phyloP scores from a whole-genome alignment of 2,113 vertebrate species.

The Lamprologus speciosus region DNA sequence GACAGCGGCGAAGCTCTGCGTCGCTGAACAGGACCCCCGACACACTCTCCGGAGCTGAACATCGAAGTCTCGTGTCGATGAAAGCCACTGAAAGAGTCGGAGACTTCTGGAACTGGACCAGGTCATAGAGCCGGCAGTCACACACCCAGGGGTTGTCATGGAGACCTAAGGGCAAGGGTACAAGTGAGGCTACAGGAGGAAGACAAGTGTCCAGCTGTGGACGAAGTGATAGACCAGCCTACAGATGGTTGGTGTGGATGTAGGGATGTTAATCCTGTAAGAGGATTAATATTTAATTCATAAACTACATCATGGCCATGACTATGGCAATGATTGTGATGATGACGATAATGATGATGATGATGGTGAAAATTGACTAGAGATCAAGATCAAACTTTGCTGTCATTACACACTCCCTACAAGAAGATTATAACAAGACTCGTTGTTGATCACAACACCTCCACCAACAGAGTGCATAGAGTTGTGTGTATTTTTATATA shows the following conservation, averaged over 20 bases:
- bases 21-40: constrained; percentile 85
- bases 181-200: constrained; percentile 9
- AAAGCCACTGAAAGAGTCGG: constrained; percentile 82
- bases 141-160: constrained; percentile 97
- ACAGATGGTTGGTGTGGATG: constrained; percentile 60
- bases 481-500: background rate
- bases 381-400: constrained; percentile 1
- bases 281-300: constrained; percentile 59
- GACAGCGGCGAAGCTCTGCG: constrained; percentile 84
- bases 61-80: constrained; percentile 83
- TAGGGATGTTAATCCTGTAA: constrained; percentile 55
- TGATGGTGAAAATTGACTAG: background rate
- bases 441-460: background rate
- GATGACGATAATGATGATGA: background rate
- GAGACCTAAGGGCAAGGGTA: constrained; percentile 72
- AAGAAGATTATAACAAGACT: background rate
- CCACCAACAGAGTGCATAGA: background rate
- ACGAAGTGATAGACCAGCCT: constrained; percentile 20
- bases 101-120: constrained; percentile 84
- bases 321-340: constrained; percentile 20
- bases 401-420: background rate
- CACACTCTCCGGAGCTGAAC: constrained; percentile 80
- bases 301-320: constrained; percentile 52
- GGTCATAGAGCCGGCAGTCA: constrained; percentile 90
- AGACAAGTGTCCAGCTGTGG: constrained; percentile 23